Evolutionary conservation across 2,113 vertebrate species (phyloP).

Genomic region (Lichenostomus cassidix): DNA sequence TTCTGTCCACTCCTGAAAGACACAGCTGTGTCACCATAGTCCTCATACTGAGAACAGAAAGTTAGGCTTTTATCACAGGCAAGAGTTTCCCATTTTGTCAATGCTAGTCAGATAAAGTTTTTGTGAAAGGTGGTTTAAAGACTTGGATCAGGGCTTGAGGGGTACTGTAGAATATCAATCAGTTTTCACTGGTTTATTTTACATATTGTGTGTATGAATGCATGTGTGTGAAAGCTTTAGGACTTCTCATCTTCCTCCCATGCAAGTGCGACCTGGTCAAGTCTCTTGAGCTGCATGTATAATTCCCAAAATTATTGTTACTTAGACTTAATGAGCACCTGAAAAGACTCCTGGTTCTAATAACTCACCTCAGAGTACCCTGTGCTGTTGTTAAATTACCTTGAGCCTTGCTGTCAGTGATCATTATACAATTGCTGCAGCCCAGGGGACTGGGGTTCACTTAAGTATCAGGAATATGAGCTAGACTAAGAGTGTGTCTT

Average conservation of each 20-base stretch:
- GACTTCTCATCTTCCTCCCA: background rate
- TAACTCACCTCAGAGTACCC: background rate
- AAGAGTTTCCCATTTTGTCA: background rate
- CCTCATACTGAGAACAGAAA: background rate
- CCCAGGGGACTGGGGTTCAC: background rate
- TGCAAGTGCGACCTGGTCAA: background rate
- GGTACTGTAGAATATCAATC: background rate
- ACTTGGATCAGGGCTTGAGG: background rate
- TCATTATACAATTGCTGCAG: background rate
- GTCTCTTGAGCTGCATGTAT: background rate
- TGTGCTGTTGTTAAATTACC: background rate
- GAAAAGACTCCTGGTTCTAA: background rate
- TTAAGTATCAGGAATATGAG: background rate
- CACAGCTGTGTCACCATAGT: fast-evolving
- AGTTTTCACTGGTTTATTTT: background rate
- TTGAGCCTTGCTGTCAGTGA: background rate
- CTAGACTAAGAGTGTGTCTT: background rate
- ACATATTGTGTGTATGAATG: background rate
- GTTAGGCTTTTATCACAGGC: background rate
- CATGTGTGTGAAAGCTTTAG: background rate
- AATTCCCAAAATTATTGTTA: background rate
- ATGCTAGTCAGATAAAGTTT: background rate
- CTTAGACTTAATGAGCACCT: background rate
- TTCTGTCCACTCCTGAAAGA: background rate
- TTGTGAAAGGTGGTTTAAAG: background rate